A percentile compares a stretch with the other conserved stretches of the same genome.
phyloP scores from a whole-genome alignment of 1,140 invertebrate genomes.

The Euwallacea similis region DNA sequence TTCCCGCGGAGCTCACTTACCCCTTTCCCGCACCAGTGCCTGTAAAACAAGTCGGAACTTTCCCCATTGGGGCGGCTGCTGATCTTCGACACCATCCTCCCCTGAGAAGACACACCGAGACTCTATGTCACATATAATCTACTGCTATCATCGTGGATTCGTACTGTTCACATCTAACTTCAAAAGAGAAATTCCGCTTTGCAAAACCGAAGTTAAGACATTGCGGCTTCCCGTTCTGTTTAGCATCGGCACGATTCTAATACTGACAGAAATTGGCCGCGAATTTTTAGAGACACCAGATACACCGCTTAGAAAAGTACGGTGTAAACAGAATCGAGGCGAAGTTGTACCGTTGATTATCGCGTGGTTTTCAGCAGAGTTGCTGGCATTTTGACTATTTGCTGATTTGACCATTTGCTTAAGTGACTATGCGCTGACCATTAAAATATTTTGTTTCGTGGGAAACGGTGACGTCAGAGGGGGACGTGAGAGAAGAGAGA shows the following conservation, averaged over 20 bases:
- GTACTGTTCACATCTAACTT: conserved; percentile 4
- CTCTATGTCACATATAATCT: too few relatives aligned
- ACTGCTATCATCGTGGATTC: too few relatives aligned
- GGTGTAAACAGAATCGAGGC: conserved; percentile 25
- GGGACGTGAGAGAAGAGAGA: too few relatives aligned
- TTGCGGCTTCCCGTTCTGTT: conserved; percentile 17
- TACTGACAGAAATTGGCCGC: conserved; percentile 28
- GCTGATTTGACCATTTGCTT: too few relatives aligned
- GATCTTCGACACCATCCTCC: neutral
- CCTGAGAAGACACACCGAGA: too few relatives aligned
- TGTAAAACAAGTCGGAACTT: conserved; percentile 27
- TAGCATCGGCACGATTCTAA: conserved; percentile 25
- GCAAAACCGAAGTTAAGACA: conserved; percentile 2
- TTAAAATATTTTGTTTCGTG: too few relatives aligned
- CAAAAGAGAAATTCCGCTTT: neutral
- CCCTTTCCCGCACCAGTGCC: conserved; percentile 19
- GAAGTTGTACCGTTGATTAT: neutral
- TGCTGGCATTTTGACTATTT: too few relatives aligned
- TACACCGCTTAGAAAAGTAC: conserved; percentile 26
- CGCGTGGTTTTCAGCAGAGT: too few relatives aligned
- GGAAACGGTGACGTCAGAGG: too few relatives aligned
- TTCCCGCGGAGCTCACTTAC: too few relatives aligned
- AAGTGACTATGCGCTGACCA: too few relatives aligned
- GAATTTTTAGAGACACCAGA: conserved; percentile 36
- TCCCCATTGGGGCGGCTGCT: neutral